phyloP scores from a whole-genome alignment of 2,113 vertebrate genomes.

The Illadopsis cleaveri region DNA sequence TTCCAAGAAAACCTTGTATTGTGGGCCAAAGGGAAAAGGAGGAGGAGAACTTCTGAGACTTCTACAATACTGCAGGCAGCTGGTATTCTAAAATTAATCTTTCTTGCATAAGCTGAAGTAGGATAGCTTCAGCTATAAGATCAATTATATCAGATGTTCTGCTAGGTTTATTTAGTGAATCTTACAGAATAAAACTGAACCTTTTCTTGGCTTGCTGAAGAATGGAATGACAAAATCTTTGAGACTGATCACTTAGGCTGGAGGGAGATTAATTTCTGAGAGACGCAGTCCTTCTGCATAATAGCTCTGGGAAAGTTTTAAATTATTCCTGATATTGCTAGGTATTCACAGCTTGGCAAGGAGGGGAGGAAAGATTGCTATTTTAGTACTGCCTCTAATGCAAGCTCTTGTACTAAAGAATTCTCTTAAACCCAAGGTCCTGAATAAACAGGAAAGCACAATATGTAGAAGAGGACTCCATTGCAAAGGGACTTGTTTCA shows the following conservation, averaged over 20 bases:
- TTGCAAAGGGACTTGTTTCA: neutral
- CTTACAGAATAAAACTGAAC: neutral
- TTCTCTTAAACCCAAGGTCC: neutral
- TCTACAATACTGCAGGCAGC: neutral
- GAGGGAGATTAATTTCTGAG: neutral
- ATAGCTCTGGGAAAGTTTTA: neutral
- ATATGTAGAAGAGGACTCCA: neutral
- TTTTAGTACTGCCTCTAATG: neutral
- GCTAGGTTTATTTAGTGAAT: neutral
- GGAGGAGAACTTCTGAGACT: neutral
- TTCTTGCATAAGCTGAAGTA: neutral
- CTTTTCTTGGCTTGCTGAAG: neutral
- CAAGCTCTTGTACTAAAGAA: neutral
- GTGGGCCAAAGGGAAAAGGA: neutral
- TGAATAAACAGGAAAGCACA: neutral
- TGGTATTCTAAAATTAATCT: constrained; percentile 11
- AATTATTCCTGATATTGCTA: neutral
- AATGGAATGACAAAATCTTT: neutral
- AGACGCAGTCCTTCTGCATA: neutral
- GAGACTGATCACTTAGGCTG: neutral
- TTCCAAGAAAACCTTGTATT: neutral
- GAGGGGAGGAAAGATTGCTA: neutral
- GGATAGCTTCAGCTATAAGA: neutral
- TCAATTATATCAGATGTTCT: neutral
- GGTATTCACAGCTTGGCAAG: neutral